Conservation (phyloP, 2,888 invertebrate species). For the Ptychoptera contaminata region DNA sequence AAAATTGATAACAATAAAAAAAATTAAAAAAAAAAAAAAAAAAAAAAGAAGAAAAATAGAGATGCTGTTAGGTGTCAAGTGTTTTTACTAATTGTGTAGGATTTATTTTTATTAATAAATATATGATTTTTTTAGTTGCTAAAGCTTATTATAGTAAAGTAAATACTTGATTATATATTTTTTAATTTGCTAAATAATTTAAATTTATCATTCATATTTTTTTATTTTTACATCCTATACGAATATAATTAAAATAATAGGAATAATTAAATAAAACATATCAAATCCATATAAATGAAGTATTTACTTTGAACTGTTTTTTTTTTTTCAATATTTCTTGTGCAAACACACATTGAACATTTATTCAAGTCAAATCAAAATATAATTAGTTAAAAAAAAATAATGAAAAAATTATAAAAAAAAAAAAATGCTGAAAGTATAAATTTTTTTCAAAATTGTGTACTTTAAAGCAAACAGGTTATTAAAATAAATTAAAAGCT, state of each 20-base stretch:
- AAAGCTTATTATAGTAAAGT: background rate
- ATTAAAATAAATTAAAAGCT: slow-evolving; percentile 13
- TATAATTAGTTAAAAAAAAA: slow-evolving; percentile 6
- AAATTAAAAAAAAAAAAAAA: too few species aligned
- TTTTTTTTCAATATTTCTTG: background rate
- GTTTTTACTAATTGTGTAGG: slow-evolving; percentile 3
- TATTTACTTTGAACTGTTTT: background rate
- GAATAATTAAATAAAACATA: too few species aligned
- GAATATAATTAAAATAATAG: too few species aligned
- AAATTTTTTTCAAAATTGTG: too few species aligned
- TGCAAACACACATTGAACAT: slow-evolving; percentile 12
- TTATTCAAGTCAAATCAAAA: background rate
- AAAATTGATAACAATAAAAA: too few species aligned
- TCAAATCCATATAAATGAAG: too few species aligned
- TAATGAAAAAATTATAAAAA: slow-evolving; percentile 22
- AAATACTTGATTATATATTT: too few species aligned
- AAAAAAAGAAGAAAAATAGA: too few species aligned
- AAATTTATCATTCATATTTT: too few species aligned
- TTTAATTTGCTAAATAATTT: too few species aligned
- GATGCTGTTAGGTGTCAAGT: background rate
- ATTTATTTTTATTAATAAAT: slow-evolving; percentile 4
- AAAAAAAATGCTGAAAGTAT: slow-evolving; percentile 5
- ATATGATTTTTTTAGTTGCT: too few species aligned
- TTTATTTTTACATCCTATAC: too few species aligned
- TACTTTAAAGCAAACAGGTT: slow-evolving; percentile 16